These are phyloP conservation scores for Brachionus rubens DNA, from an alignment of 1,140 invertebrate genomes.

Conservation along the genomic window DNA sequence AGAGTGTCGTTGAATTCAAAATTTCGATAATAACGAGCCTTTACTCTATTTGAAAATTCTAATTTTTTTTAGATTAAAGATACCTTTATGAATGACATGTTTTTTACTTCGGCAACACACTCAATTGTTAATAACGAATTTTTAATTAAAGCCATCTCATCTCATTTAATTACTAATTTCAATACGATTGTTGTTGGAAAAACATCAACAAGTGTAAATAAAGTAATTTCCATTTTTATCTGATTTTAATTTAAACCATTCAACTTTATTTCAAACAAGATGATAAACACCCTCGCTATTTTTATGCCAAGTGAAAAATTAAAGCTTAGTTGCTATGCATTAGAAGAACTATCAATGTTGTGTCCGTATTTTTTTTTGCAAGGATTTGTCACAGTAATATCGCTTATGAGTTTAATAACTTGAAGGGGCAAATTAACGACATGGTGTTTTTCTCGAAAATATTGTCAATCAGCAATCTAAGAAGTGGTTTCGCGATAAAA, in stretches of 20 bases:
- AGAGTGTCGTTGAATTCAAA: too few relatives aligned
- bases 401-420: too few relatives aligned
- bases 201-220: conserved; percentile 16
- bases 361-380: neutral
- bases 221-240: neutral
- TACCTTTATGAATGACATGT: neutral
- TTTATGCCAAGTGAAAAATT: conserved; percentile 39
- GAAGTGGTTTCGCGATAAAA: neutral
- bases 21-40: neutral
- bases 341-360: neutral
- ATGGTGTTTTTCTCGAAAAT: too few relatives aligned
- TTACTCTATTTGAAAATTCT: neutral
- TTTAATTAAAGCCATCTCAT: conserved; percentile 11
- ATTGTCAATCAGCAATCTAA: too few relatives aligned
- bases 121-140: conserved; percentile 22
- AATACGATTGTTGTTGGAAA: conserved; percentile 43
- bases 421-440: too few relatives aligned
- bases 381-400: conserved; percentile 28
- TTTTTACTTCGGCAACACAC: neutral
- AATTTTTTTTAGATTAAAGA: conserved; percentile 12
- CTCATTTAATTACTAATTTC: conserved; percentile 34
- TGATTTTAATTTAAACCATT: neutral
- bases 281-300: conserved; percentile 28
- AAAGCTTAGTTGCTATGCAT: neutral
- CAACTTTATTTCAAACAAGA: neutral